Conservation (phyloP, 2,888 invertebrate genomes). For the Boloria selene region DNA sequence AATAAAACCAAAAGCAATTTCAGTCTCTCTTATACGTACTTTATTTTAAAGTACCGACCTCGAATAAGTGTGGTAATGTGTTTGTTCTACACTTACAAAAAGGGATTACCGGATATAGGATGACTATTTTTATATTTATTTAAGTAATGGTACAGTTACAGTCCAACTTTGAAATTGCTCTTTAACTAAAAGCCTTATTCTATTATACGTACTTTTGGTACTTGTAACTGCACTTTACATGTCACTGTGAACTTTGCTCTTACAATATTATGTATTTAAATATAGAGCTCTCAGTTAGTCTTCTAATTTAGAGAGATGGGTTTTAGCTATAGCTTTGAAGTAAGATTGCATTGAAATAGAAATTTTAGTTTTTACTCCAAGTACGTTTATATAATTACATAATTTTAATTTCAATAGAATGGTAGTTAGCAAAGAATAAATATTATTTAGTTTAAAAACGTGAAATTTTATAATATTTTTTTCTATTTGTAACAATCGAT, state of each 20-base stretch:
- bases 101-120: constrained; percentile 12
- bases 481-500: no score
- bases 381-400: no score
- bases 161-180: constrained; percentile 32
- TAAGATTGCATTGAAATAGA: no score
- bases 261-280: constrained; percentile 3
- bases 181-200: constrained; percentile 15
- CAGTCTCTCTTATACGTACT: not conserved
- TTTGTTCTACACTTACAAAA: constrained; percentile 20
- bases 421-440: no score
- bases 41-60: constrained; percentile 5
- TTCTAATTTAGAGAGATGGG: no score
- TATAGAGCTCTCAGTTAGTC: not conserved
- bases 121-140: constrained; percentile 32
- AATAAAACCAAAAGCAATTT: not conserved
- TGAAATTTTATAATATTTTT: no score
- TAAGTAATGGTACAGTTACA: constrained; percentile 33
- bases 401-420: no score
- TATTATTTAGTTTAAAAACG: no score
- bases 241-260: constrained; percentile 4
- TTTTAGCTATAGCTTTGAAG: no score
- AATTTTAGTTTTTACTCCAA: no score
- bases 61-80: constrained; percentile 27
- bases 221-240: constrained; percentile 8
- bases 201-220: not conserved